Evolutionary conservation across 2,113 vertebrate species (phyloP), one percentile per base, ranked within the genome.

Genomic region (Oceanites oceanicus): DNA sequence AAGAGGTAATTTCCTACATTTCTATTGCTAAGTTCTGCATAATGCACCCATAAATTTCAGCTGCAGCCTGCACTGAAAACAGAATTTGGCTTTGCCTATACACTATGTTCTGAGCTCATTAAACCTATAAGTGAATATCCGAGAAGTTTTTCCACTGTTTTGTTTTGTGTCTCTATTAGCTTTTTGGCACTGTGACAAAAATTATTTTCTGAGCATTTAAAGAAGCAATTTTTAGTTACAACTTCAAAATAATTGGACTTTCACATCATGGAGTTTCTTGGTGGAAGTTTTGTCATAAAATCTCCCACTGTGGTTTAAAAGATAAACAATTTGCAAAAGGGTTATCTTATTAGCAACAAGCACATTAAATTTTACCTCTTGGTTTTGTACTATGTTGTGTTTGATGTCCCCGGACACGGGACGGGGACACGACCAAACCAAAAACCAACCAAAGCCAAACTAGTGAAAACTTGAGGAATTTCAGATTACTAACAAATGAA

Each of bases 21-120:
- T 71, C 88, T 80, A 13, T 66, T 3, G 1, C 62, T 66, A 90
- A 82, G 14, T 70, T 77, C 78, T 90, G 71, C 81, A 62, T 94
- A 95, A 96, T 27, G 25, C 19, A 30, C 22, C 27, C 61, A 90
- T 88, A 79, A 65, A 90, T 94, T 95, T 80, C 78, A 88, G 53
- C 42, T 15, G 26, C 70, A 76, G 70, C 15, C 49, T 62, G 36
- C 23, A 76, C 34, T 58, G 78, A 65, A 91, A 85, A 76, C 70
- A 90, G 67, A 73, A 67, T n/a, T 50, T 76, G 71, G 85, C 63
- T 94, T 56, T 85, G 67, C 53, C 36, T 34, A 7, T 20, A 27
- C n/a, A 10, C 29, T n/a, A 11, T 50, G 19, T 56, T 52, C 56
- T 50, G 86, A 86, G 62, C 40, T 68, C 23, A 14, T 40, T 29